phyloP scores from a whole-genome alignment of 1,140 invertebrate genomes.

The Drosophila suzukii region DNA sequence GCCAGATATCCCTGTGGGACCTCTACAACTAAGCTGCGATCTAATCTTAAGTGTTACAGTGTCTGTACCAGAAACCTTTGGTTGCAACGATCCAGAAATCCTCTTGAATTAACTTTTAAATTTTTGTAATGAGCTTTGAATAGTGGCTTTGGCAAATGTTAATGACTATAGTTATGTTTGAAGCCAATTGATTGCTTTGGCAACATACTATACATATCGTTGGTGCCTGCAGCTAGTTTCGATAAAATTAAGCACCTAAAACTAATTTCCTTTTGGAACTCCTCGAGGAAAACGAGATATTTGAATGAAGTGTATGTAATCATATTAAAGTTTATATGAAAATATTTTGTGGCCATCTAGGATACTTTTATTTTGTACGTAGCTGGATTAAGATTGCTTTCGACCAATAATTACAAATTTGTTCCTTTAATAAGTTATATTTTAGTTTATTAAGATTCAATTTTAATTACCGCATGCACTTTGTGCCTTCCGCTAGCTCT shows the following conservation, averaged over 20 bases:
- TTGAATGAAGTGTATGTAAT: slow-evolving; percentile 1
- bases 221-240: neutral
- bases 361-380: neutral
- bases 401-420: neutral
- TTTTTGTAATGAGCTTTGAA: slow-evolving; percentile 1
- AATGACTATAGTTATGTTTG: neutral
- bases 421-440: slow-evolving; percentile 29
- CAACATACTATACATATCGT: neutral
- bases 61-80: slow-evolving; percentile 7
- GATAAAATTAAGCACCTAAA: neutral
- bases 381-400: neutral
- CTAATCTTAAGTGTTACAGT: slow-evolving; percentile 41
- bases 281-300: neutral
- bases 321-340: neutral
- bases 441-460: slow-evolving; percentile 45
- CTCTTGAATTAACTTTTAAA: slow-evolving; percentile 9
- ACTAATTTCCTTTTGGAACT: neutral
- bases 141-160: slow-evolving; percentile 3
- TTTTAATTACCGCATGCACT: slow-evolving; percentile 37
- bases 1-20: slow-evolving; percentile 90
- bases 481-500: slow-evolving; percentile 26
- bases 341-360: neutral
- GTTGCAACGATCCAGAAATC: slow-evolving; percentile 31
- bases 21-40: slow-evolving; percentile 87
- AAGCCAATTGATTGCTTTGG: neutral